Base-by-base conservation (phyloP, 2,113 vertebrate genomes). In the Anser cygnoides region DNA sequence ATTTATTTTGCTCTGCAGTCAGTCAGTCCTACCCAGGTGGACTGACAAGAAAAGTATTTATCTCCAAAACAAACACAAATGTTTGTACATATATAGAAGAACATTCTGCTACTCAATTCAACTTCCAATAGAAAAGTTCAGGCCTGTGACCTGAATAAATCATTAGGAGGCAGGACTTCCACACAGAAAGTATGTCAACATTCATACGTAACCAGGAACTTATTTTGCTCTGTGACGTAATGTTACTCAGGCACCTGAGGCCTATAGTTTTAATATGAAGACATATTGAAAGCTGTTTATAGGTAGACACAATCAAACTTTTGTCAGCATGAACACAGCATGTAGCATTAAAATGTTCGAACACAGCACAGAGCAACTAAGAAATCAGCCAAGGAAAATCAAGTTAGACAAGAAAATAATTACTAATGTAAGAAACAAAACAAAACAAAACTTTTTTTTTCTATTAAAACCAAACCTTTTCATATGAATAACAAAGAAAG, bases 401-500 rank as follows among this genome's bases (percentile, higher is more conserved):
- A 70, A 89, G 49, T 35, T 49, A 57, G 11, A 73, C n/a, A 84
- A 82, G 7, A 89, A 62, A 87, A 73, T 0, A 70, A 79, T 43
- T 70, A 79, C 31, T 86, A 46, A 11, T 61, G 6, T 70, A 57
- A 80, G 68, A 78, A 61, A 61, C 57, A 44, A 43, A 15, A 44
- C 37, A 44, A 44, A 15, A 46, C 20, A 46, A 46, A 46, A 19
- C 17, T 20, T 46, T 20, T 20, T n/a, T 46, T 46, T 21, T 46
- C 52, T 8, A 65, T 54, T 87, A 52, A 85, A 88, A 13, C 20
- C 46, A 39, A 12, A 6, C 10, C 8, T 87, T 87, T 89, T 79
- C n/a, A 54, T 66, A 46, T 17, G 31, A 89, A 70, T 92, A 89
- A 96, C 84, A 75, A 37, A 75, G 63, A 92, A 84, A 91, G 46